Evolutionary conservation across 2,888 invertebrate species (phyloP).

Genomic region (Limnephilus auricula): DNA sequence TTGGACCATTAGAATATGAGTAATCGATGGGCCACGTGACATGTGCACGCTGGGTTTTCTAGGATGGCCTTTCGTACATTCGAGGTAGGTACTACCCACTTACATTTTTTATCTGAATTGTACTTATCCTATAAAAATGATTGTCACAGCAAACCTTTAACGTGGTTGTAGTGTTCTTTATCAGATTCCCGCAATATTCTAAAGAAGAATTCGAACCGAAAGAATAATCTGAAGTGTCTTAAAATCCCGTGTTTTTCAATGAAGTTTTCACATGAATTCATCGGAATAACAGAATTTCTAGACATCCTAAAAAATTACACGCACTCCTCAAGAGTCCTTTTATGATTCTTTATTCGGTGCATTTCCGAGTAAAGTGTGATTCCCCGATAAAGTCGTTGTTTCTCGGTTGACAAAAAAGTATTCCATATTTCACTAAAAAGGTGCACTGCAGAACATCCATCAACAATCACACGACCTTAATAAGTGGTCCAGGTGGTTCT

Average conservation of each 20-base stretch:
- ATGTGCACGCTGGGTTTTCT: neutral
- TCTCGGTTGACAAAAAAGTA: conserved; percentile 53
- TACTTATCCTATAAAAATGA: neutral
- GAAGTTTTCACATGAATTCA: conserved; percentile 21
- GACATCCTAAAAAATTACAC: neutral
- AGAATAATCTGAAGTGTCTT: neutral
- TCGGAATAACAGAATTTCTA: conserved; percentile 22
- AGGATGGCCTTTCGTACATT: neutral
- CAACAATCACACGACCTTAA: conserved; percentile 44
- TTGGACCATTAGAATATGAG: neutral
- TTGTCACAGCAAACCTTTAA: neutral
- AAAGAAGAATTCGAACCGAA: neutral
- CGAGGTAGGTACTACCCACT: neutral
- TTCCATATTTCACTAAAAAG: conserved; percentile 51
- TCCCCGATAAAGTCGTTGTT: conserved; percentile 48
- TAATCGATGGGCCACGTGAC: neutral
- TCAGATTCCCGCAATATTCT: neutral
- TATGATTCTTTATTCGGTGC: conserved; percentile 10
- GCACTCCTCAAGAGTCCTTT: neutral
- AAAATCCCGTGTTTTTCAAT: neutral
- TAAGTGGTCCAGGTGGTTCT: conserved; percentile 61
- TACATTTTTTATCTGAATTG: neutral
- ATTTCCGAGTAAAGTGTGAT: conserved; percentile 42
- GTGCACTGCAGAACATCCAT: conserved; percentile 49
- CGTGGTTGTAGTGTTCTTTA: neutral